Conservation (phyloP, 2,888 invertebrate genomes). For the Pasiphila rectangulata region DNA sequence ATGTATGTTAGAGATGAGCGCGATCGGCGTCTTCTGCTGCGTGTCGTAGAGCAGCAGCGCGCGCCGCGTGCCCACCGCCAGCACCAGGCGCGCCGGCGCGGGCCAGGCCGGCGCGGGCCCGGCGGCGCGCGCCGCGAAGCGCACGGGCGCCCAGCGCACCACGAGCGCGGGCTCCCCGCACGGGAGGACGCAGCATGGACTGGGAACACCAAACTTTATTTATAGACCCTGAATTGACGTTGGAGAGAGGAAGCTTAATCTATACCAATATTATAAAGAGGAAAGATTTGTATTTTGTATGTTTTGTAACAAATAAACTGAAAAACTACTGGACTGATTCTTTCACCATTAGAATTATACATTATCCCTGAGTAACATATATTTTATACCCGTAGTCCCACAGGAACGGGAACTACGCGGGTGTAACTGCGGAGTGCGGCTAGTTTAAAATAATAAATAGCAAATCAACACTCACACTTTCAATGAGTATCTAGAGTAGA, state of each 20-base stretch:
- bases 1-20: slow-evolving; percentile 66
- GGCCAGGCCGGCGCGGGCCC: slow-evolving; percentile 82
- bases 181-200: slow-evolving; percentile 90
- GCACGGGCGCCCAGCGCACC: slow-evolving; percentile 89
- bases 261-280: no score
- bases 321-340: no score
- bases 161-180: slow-evolving; percentile 91
- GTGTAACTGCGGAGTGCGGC: no score
- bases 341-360: no score
- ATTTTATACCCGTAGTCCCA: no score
- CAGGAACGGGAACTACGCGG: no score
- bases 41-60: slow-evolving; percentile 83
- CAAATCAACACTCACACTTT: slow-evolving; percentile 82
- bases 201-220: slow-evolving; percentile 46
- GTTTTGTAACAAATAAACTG: no score
- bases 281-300: no score
- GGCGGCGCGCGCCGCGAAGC: slow-evolving; percentile 82
- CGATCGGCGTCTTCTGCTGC: slow-evolving; percentile 65
- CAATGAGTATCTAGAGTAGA: slow-evolving; percentile 81
- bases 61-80: slow-evolving; percentile 94
- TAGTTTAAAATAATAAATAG: no score
- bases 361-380: no score
- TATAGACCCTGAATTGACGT: not conserved
- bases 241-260: not conserved
- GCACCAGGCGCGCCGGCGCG: slow-evolving; percentile 89